Base-by-base conservation (phyloP, 2,888 invertebrate genomes). In the Acanthopleura granulata region DNA sequence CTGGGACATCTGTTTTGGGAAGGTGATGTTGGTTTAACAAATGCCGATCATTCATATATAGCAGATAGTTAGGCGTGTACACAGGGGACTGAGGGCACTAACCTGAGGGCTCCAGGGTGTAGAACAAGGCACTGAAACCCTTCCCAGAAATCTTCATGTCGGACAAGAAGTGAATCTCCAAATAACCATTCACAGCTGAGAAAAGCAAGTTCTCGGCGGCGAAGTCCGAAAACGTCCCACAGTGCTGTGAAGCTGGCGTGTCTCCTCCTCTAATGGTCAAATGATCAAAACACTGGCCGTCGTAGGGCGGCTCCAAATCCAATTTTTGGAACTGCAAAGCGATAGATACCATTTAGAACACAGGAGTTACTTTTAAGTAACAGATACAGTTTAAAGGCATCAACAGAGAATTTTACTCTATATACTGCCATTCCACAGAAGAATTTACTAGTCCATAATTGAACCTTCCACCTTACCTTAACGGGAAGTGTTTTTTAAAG, bases 221-320 rank as follows among this genome's bases (percentile, higher is more conserved):
- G 16, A 27, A 15, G 66, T 22, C 29, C 25, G 66, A 22, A 27
- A 22, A 66, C 16, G 15, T 66, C 14, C 66, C 66, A 27, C 66
- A 66, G 14, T 27, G 14, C 18, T 14, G 15, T 27, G 25, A 6
- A 16, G 1, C 66, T 6, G 66, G 25, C 22, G 66, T 27, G 29
- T 18, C 25, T 15, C 22, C 16, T 1, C 66, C 66, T 27, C 4
- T 6, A 12, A 66, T 25, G 14, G 66, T 27, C 66, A 66, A 9
- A 14, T 15, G 15, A 27, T 66, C 66, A 25, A 27, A 66, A 14
- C 66, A 66, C 15, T 16, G 18, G 22, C 29, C 6, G 22, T 66
- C 66, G 66, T 66, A 66, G 22, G 27, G 22, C 25, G 66, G 66
- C 25, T 66, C 66, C 22, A 66, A 27, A 66, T 66, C 66, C 3